Evolutionary conservation across 2,888 invertebrate genomes (phyloP).

Genomic region (Melangyna quadrimaculata): DNA sequence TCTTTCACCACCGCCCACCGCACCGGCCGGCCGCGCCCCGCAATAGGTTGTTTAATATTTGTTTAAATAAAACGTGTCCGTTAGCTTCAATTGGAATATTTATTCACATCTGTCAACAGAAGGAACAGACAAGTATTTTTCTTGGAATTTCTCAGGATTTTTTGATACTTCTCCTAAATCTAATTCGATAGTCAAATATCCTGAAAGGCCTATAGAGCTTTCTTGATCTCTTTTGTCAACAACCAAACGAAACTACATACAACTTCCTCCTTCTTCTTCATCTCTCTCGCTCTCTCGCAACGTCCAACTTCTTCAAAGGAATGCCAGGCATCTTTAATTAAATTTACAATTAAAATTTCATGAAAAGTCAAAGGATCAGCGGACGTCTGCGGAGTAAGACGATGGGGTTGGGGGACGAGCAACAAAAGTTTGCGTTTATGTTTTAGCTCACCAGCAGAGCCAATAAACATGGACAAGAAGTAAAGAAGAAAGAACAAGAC

Average conservation of each 20-base stretch:
- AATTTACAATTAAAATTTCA: slow-evolving; percentile 78
- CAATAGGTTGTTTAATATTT: slow-evolving; percentile 74
- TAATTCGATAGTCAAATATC: slow-evolving; percentile 56
- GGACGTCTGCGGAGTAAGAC: not conserved
- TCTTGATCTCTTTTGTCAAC: slow-evolving; percentile 68
- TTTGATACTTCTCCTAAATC: not conserved
- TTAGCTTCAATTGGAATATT: slow-evolving; percentile 63
- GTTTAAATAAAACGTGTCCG: slow-evolving; percentile 75
- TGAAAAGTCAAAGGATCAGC: slow-evolving; percentile 71
- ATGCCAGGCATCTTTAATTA: slow-evolving; percentile 78
- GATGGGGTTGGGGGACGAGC: not conserved
- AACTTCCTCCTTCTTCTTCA: not conserved
- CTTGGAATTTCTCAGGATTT: slow-evolving; percentile 15
- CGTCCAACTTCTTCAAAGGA: slow-evolving; percentile 75
- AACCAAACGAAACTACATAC: slow-evolving; percentile 18
- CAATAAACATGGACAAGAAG: slow-evolving; percentile 57
- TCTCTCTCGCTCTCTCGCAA: slow-evolving; percentile 34
- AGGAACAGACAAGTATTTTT: slow-evolving; percentile 17
- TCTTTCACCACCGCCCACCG: no score
- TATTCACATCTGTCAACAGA: slow-evolving; percentile 57
- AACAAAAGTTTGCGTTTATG: slow-evolving; percentile 56
- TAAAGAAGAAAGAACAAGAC: not conserved
- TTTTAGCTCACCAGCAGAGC: slow-evolving; percentile 41
- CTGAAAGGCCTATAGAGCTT: slow-evolving; percentile 39
- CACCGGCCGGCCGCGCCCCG: no score